Conservation (phyloP, 2,797 vertebrate genomes). For the Clarias platycephalus region DNA sequence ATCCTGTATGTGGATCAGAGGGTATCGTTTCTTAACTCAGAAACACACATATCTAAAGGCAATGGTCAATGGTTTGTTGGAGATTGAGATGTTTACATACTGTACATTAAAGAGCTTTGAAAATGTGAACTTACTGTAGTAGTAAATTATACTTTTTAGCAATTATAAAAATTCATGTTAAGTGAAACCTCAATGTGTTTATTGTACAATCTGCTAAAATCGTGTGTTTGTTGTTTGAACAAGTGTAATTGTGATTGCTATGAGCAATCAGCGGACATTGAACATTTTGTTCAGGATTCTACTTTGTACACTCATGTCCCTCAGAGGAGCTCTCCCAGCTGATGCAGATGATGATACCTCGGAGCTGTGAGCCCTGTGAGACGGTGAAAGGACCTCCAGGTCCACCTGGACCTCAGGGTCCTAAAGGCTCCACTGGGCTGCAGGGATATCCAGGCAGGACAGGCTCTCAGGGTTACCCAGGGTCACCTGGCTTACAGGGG, state of each 20-base stretch:
- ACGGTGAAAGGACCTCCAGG: slow-evolving; percentile 72
- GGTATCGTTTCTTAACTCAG: too few relatives aligned
- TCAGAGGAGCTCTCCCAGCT: slow-evolving; percentile 74
- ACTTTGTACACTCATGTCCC: slow-evolving; percentile 7
- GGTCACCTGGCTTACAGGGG: slow-evolving; percentile 73
- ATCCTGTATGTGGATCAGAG: too few relatives aligned
- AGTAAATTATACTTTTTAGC: background rate
- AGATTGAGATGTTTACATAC: too few relatives aligned
- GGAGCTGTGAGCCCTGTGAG: slow-evolving; percentile 69
- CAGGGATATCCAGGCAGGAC: slow-evolving; percentile 74
- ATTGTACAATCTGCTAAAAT: background rate
- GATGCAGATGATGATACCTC: slow-evolving; percentile 68
- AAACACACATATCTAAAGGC: too few relatives aligned
- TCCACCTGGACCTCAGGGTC: slow-evolving; percentile 69
- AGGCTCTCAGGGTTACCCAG: slow-evolving; percentile 73
- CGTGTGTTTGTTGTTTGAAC: background rate
- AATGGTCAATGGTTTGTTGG: too few relatives aligned
- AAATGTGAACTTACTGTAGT: background rate
- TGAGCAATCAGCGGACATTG: background rate
- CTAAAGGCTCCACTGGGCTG: slow-evolving; percentile 71
- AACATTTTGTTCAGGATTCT: background rate
- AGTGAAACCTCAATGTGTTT: background rate
- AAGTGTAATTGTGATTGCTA: background rate
- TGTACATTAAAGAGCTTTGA: background rate
- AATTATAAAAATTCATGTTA: background rate